Evolutionary conservation across 2,888 invertebrate species (phyloP), one percentile per base, ranked within the genome.

Genomic region (Bellardia bayeri): DNA sequence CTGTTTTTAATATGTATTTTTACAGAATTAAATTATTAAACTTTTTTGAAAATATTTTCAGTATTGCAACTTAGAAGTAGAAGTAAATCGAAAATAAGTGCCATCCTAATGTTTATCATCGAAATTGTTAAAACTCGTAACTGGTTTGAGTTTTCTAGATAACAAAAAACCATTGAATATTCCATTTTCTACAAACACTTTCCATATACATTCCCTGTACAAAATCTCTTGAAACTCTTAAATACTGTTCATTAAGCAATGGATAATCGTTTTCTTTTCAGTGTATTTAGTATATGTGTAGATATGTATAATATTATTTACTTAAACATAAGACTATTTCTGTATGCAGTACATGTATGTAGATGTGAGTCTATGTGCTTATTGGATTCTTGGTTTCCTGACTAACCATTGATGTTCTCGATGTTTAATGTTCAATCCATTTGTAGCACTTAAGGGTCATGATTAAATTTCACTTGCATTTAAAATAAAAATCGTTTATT

Each of bases 391-490:
- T 56, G 78, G 66, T 79, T 84, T 72, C 71, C 68, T 74, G 80
- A 45, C 80, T 30, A 80, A 61, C 74, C 74, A 56, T 13, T 33
- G 37, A 23, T 23, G 58, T 58, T 78, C 58, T 23, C 23, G 75
- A 75, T 82, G 61, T 33, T 86, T 75, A 72, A 88, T 83, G 68
- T 76, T 83, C 58, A 81, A 83, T 83, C 37, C 80, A 83, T 81
- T 88, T 81, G 83, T 68, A 86, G 86, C 80, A 86, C 83, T 88
- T 86, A 88, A 86, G 78, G 40, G 76, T 76, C 80, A 80, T 83
- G 88, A 88, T 88, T 88, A 81, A 86, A 78, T 81, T 86, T 76
- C 72, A 76, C 66, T 85, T 80, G 69, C 69, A 82, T 85, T 66
- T 63, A 9, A 72, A 78, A 72, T 75, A 37, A 74, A 75, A 75